These are phyloP conservation scores for Aphelinus certus DNA, from an alignment of 1,140 invertebrate species.

Conservation along the genomic window DNA sequence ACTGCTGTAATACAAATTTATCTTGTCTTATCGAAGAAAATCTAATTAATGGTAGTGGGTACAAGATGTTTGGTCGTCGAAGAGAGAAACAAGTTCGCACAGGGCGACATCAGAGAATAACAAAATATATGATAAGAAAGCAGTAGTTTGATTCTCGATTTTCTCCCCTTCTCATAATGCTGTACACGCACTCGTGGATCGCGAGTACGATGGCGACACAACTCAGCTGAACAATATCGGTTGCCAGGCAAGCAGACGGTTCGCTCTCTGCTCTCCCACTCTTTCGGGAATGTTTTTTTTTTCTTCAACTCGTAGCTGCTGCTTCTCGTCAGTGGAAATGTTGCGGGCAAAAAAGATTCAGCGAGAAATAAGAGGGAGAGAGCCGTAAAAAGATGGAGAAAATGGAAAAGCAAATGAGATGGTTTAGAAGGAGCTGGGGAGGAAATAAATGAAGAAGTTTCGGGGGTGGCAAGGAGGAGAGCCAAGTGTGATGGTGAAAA, in stretches of 20 bases:
- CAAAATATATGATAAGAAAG: not conserved
- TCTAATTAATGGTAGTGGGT: not conserved
- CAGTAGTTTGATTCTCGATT: not conserved
- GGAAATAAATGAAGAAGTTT: conserved; percentile 39
- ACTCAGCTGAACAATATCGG: conserved; percentile 1
- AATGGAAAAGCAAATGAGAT: conserved; percentile 40
- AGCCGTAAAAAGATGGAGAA: conserved; percentile 32
- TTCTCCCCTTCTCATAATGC: not conserved
- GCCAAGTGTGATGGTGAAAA: not conserved
- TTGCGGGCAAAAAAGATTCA: conserved; percentile 4
- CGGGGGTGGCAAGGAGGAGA: conserved; percentile 11
- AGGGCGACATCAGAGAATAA: not conserved
- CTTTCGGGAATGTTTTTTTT: not conserved
- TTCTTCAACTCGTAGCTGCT: no score
- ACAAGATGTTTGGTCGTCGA: not conserved
- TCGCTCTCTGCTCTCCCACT: not conserved
- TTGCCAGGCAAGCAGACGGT: conserved; percentile 6
- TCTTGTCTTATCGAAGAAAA: conserved; percentile 21
- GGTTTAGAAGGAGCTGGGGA: conserved; percentile 5
- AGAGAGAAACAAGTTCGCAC: no score
- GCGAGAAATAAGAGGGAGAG: not conserved
- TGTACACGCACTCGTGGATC: not conserved
- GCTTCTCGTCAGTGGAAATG: conserved; percentile 21
- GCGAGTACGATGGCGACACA: not conserved
- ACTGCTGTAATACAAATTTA: conserved; percentile 1